These are phyloP conservation scores for Monomorium pharaonis DNA, from an alignment of 1,140 invertebrate species.

Conservation along the genomic window DNA sequence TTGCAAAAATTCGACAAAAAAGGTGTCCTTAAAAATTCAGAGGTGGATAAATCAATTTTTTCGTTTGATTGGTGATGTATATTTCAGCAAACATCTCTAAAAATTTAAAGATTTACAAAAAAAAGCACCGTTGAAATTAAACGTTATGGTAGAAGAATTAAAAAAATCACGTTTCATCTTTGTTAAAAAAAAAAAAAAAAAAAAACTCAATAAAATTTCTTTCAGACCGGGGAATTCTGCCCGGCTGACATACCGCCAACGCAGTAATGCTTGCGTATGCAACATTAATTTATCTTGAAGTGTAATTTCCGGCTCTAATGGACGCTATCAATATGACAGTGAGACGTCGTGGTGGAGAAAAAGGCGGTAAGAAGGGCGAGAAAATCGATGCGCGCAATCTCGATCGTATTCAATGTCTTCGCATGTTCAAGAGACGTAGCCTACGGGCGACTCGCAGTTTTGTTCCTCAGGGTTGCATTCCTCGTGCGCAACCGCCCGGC, in stretches of 20 bases:
- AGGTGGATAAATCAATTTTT: neutral
- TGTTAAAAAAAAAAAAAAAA: too few relatives aligned
- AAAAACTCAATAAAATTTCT: neutral
- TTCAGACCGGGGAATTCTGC: neutral
- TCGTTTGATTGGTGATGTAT: neutral
- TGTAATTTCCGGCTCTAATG: slow-evolving; percentile 49
- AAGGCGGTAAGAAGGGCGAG: neutral
- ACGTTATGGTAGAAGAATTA: neutral
- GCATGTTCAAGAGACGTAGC: slow-evolving; percentile 41
- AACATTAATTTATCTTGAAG: slow-evolving; percentile 52
- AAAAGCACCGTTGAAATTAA: neutral
- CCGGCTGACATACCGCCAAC: neutral
- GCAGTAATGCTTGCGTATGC: neutral
- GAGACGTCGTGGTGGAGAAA: neutral
- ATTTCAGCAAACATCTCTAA: neutral
- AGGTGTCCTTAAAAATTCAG: neutral
- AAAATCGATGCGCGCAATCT: slow-evolving; percentile 47
- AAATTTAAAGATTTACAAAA: neutral
- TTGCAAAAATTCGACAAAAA: neutral
- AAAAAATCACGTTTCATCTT: too few relatives aligned
- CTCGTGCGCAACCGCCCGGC: slow-evolving; percentile 23
- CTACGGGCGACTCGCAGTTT: slow-evolving; percentile 21
- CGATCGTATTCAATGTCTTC: slow-evolving; percentile 57
- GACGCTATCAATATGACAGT: slow-evolving; percentile 42
- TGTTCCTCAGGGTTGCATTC: slow-evolving; percentile 28